A percentile compares a stretch with the other conserved stretches of the same genome.
These are phyloP conservation scores for Litocranius walleri DNA, from an alignment of 2,113 vertebrate genomes.

Conservation along the genomic window DNA sequence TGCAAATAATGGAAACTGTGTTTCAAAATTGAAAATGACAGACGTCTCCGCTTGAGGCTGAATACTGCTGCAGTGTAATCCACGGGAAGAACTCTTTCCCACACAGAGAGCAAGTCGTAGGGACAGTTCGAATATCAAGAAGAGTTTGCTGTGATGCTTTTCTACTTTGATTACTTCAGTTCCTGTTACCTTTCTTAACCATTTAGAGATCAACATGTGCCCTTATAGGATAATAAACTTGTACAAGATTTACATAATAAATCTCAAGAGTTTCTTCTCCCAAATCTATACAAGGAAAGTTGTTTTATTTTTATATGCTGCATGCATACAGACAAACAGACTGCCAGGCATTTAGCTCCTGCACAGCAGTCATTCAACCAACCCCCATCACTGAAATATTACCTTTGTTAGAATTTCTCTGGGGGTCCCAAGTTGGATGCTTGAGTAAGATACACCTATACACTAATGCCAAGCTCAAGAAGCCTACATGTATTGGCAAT, in stretches of 20 bases:
- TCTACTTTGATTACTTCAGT: not conserved
- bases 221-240: not conserved
- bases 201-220: conserved; percentile 37
- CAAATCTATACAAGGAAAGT: not conserved
- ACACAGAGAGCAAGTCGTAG: not conserved
- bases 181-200: not conserved
- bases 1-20: conserved; percentile 22
- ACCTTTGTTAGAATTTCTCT: not conserved
- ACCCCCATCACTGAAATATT: not conserved
- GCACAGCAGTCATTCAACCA: too few relatives aligned
- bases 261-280: not conserved
- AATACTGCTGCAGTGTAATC: not conserved
- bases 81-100: not conserved
- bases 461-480: not conserved
- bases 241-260: not conserved
- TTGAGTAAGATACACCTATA: not conserved
- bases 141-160: conserved; percentile 38
- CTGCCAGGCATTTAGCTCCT: not conserved
- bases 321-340: not conserved
- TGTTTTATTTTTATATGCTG: not conserved
- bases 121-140: not conserved
- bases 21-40: conserved; percentile 19
- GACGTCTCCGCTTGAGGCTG: not conserved
- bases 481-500: not conserved
- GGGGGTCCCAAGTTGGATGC: not conserved